These are phyloP conservation scores for Conistra vaccinii DNA, from an alignment of 2,888 invertebrate genomes.

Conservation along the genomic window DNA sequence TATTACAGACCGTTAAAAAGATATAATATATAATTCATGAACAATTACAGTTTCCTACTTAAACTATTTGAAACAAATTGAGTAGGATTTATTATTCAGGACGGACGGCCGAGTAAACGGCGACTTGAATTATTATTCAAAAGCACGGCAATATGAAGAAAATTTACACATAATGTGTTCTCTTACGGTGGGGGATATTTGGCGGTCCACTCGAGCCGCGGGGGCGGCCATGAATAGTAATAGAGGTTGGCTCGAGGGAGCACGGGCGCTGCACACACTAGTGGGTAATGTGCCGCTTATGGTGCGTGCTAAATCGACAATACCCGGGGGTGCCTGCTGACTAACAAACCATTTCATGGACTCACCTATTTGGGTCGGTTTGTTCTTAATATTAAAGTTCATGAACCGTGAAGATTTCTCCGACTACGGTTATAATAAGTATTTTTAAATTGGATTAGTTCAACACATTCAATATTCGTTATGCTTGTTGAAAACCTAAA, in stretches of 20 bases:
- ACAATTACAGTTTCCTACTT: constrained; percentile 59
- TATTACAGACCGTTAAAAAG: constrained; percentile 55
- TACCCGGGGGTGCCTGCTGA: constrained; percentile 80
- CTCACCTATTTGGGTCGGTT: constrained; percentile 80
- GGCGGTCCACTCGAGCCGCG: constrained; percentile 78
- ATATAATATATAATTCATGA: constrained; percentile 56
- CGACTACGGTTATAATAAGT: constrained; percentile 51
- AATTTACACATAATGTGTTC: constrained; percentile 78
- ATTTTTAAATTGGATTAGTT: constrained; percentile 53
- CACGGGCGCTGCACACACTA: constrained; percentile 70
- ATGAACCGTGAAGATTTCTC: constrained; percentile 73
- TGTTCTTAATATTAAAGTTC: constrained; percentile 77
- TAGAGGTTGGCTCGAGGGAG: constrained; percentile 80
- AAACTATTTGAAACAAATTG: constrained; percentile 65
- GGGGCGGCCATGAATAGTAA: constrained; percentile 88
- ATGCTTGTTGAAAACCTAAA: constrained; percentile 36
- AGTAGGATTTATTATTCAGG: constrained; percentile 68
- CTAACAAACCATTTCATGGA: constrained; percentile 84
- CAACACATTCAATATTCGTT: constrained; percentile 42
- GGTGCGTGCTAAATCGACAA: constrained; percentile 90
- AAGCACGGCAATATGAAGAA: constrained; percentile 71
- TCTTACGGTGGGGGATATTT: constrained; percentile 72
- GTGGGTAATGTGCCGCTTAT: constrained; percentile 84
- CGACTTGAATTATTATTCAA: constrained; percentile 75
- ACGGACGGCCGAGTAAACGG: constrained; percentile 58